Percentiles rank a stretch among this genome's conserved stretches.
phyloP scores from a whole-genome alignment of 2,797 vertebrate species.

The Neosilurus hyrtlii region DNA sequence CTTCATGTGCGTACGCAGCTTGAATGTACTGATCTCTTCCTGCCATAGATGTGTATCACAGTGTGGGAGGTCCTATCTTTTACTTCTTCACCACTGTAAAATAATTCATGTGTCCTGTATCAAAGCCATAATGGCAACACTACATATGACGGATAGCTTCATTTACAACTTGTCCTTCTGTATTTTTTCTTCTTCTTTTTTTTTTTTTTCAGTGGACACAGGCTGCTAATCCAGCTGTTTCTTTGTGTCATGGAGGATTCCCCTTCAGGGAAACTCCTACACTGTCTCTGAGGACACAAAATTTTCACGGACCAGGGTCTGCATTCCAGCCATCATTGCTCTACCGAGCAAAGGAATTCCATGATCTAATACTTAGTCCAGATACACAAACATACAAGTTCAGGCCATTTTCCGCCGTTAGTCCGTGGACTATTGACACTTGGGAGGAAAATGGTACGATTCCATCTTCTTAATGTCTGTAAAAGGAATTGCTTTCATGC shows the following conservation, averaged over 20 bases:
- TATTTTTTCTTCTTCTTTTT: not conserved
- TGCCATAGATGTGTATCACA: not conserved
- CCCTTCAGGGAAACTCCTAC: constrained; percentile 55
- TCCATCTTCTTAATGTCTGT: constrained; percentile 9
- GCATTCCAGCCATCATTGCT: constrained; percentile 55
- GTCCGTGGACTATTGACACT: constrained; percentile 30
- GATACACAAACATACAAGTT: constrained; percentile 34
- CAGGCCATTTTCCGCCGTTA: constrained; percentile 24
- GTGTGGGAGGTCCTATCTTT: constrained; percentile 14
- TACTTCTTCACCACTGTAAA: constrained; percentile 27
- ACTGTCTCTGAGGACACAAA: constrained; percentile 52
- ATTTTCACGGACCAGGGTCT: constrained; percentile 58
- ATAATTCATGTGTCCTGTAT: not conserved
- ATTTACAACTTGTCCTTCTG: constrained; percentile 45
- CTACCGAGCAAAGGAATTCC: constrained; percentile 48
- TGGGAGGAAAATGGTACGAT: constrained; percentile 29
- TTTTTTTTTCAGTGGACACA: constrained; percentile 26
- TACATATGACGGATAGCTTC: constrained; percentile 42
- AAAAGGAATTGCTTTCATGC: not conserved
- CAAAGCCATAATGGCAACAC: constrained; percentile 34
- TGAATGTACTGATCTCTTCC: not conserved
- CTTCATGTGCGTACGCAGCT: too few species aligned
- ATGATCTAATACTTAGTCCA: constrained; percentile 59
- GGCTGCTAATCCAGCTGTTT: constrained; percentile 58
- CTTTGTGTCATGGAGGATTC: constrained; percentile 53